Percentiles rank a stretch among this genome's conserved stretches.
Conservation (phyloP, 2,113 vertebrate species). For the Lichenostomus cassidix region DNA sequence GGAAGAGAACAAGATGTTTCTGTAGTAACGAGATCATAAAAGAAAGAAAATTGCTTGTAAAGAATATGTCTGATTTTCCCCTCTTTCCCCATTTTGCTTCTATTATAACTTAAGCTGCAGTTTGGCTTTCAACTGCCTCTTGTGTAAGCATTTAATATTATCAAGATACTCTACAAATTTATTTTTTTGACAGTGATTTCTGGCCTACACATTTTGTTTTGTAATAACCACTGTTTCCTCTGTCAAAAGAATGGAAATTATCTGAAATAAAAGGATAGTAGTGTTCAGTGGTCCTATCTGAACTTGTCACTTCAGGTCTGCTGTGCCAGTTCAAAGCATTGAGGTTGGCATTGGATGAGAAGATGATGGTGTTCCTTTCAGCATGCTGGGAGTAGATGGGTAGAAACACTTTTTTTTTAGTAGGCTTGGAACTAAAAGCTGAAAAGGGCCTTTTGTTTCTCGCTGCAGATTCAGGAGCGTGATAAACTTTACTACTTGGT, state of each 20-base stretch:
- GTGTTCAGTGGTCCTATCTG: not conserved
- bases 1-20: constrained; percentile 50
- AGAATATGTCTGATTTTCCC: constrained; percentile 15
- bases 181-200: not conserved
- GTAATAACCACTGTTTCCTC: constrained; percentile 1
- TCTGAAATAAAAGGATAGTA: not conserved
- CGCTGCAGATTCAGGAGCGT: constrained; percentile 26
- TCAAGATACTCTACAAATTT: not conserved
- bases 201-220: not conserved
- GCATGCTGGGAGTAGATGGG: not conserved
- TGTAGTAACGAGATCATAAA: constrained; percentile 27
- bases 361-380: constrained; percentile 27
- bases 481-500: constrained; percentile 57
- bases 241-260: not conserved
- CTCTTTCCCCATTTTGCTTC: not conserved
- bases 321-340: not conserved
- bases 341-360: not conserved
- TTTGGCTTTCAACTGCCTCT: constrained; percentile 26
- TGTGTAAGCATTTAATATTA: constrained; percentile 25
- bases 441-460: constrained; percentile 51
- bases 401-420: not conserved
- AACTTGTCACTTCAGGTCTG: not conserved
- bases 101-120: constrained; percentile 9
- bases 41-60: constrained; percentile 45
- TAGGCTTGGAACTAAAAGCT: constrained; percentile 7